Conservation (phyloP, 2,113 vertebrate species). For the Scopus umbretta region DNA sequence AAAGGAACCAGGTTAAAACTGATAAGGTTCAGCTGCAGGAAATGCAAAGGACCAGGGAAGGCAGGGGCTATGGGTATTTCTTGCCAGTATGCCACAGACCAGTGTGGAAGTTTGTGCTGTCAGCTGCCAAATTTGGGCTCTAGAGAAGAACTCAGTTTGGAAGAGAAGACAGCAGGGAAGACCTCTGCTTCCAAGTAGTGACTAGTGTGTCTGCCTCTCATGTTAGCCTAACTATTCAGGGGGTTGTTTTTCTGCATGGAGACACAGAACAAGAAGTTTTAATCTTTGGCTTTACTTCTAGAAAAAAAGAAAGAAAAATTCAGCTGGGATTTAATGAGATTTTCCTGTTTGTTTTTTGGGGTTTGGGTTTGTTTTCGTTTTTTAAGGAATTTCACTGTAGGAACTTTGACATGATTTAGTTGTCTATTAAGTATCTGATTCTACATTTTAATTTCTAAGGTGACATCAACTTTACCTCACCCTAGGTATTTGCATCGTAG, state of each 20-base stretch:
- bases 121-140: neutral
- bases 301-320: neutral
- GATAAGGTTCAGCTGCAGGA: neutral
- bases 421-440: neutral
- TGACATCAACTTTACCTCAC: neutral
- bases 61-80: neutral
- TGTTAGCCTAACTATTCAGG: neutral
- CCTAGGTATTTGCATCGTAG: neutral
- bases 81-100: neutral
- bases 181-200: neutral
- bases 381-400: neutral
- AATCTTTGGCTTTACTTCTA: neutral
- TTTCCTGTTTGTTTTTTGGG: neutral
- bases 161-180: neutral
- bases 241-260: neutral
- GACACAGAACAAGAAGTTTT: neutral
- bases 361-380: too few species aligned
- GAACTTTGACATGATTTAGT: neutral
- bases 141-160: neutral
- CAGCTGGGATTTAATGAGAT: neutral
- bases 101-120: neutral
- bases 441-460: neutral
- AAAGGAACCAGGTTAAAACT: neutral
- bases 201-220: neutral
- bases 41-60: neutral